Evolutionary conservation across 2,113 vertebrate genomes (phyloP).

Genomic region (Panthera uncia): DNA sequence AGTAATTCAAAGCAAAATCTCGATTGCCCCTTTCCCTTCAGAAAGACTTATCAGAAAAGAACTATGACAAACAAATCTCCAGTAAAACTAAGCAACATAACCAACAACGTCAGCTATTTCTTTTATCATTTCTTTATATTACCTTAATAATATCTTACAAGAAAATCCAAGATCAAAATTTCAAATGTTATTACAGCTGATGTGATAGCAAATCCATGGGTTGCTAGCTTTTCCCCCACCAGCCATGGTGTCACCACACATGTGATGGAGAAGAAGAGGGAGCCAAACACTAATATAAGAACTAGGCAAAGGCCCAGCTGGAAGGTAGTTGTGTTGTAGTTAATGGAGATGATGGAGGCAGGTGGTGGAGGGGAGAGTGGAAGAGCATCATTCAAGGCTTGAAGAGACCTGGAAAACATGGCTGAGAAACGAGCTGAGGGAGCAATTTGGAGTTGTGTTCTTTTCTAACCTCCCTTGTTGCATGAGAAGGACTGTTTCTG

Average conservation of each 20-base stretch:
- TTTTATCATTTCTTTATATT: neutral
- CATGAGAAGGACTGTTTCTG: neutral
- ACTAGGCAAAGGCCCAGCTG: neutral
- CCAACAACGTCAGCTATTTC: neutral
- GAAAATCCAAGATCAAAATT: neutral
- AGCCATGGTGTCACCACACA: neutral
- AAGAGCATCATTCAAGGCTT: neutral
- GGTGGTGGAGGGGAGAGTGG: fast-evolving
- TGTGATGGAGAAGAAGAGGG: neutral
- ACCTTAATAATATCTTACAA: neutral
- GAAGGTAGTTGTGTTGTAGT: neutral
- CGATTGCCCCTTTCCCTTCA: neutral
- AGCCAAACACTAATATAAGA: fast-evolving
- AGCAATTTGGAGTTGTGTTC: neutral
- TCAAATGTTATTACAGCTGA: neutral
- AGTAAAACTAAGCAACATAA: neutral
- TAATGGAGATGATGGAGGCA: too few species aligned
- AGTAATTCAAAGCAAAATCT: neutral
- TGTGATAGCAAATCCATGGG: neutral
- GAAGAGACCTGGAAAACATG: neutral
- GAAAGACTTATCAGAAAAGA: neutral
- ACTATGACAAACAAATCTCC: neutral
- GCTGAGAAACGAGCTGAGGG: neutral
- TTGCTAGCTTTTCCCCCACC: neutral
- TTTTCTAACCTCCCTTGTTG: neutral